These are phyloP conservation scores for Psittacula echo DNA, from an alignment of 2,797 vertebrate genomes.

Conservation along the genomic window DNA sequence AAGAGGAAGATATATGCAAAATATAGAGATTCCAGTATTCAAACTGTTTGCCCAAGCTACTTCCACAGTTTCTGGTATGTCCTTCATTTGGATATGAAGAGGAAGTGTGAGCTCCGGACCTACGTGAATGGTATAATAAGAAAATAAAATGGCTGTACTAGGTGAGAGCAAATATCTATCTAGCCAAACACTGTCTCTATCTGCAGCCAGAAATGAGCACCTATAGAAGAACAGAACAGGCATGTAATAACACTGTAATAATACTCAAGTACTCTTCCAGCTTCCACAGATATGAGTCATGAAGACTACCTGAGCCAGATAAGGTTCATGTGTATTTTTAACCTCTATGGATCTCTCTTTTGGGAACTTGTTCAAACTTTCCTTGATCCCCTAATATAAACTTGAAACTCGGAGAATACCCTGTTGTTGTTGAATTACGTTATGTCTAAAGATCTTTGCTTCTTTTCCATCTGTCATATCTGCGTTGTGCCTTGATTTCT, in stretches of 20 bases:
- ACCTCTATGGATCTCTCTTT: neutral
- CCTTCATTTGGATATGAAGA: neutral
- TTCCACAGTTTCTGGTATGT: neutral
- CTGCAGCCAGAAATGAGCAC: accelerated
- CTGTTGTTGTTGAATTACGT: neutral
- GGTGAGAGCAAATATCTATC: neutral
- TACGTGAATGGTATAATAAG: neutral
- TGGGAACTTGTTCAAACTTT: neutral
- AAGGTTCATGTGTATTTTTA: neutral
- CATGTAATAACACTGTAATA: neutral
- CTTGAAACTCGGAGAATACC: neutral
- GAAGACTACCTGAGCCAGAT: neutral
- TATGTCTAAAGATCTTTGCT: neutral
- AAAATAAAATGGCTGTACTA: neutral
- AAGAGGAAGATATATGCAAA: neutral
- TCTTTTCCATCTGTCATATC: neutral
- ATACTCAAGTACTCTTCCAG: neutral
- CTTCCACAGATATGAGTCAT: neutral
- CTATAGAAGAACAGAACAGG: neutral
- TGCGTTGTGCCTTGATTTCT: constrained; percentile 6
- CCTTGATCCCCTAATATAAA: neutral
- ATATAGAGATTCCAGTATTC: neutral
- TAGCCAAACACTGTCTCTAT: neutral
- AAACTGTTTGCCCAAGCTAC: neutral
- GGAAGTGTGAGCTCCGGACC: neutral